A percentile compares a stretch with the other conserved stretches of the same genome.
phyloP scores from a whole-genome alignment of 1,140 invertebrate species.

The Drosophila tropicalis region DNA sequence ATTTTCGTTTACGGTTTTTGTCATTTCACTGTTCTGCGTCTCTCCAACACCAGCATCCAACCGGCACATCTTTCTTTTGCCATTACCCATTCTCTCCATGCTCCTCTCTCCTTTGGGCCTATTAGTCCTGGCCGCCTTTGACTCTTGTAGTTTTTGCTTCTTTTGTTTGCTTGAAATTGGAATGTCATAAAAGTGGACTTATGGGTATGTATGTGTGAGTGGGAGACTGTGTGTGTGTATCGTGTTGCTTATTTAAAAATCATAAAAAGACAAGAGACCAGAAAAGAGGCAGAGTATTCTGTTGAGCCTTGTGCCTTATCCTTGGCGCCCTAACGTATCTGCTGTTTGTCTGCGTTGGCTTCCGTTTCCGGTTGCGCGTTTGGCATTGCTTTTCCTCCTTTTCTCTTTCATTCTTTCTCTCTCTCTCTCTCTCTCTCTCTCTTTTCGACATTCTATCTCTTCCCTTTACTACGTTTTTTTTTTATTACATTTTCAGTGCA shows the following conservation, averaged over 20 bases:
- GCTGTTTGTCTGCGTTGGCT: constrained; percentile 67
- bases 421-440: constrained; percentile 6
- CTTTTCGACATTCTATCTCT: neutral
- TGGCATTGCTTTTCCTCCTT: constrained; percentile 54
- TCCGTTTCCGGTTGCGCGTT: constrained; percentile 73
- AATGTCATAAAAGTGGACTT: constrained; percentile 71
- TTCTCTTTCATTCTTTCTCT: neutral
- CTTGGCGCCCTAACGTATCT: constrained; percentile 64
- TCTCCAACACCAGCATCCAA: constrained; percentile 2
- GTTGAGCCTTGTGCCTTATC: constrained; percentile 27
- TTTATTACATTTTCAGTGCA: constrained; percentile 60
- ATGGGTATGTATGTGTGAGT: constrained; percentile 28
- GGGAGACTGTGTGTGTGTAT: constrained; percentile 15
- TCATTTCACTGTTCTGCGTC: constrained; percentile 56
- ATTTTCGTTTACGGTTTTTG: constrained; percentile 75
- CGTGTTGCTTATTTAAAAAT: constrained; percentile 56
- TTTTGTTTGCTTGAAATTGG: constrained; percentile 69
- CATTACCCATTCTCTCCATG: constrained; percentile 2
- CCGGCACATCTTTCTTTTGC: constrained; percentile 5
- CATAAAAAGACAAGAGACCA: constrained; percentile 26
- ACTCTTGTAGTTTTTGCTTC: constrained; percentile 34
- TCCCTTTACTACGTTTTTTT: constrained; percentile 37
- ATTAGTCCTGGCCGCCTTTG: constrained; percentile 41
- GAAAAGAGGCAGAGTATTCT: constrained; percentile 38
- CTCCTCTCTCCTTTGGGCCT: constrained; percentile 44